These are phyloP conservation scores for Picathartes gymnocephalus DNA, from an alignment of 2,113 vertebrate genomes.

Conservation along the genomic window DNA sequence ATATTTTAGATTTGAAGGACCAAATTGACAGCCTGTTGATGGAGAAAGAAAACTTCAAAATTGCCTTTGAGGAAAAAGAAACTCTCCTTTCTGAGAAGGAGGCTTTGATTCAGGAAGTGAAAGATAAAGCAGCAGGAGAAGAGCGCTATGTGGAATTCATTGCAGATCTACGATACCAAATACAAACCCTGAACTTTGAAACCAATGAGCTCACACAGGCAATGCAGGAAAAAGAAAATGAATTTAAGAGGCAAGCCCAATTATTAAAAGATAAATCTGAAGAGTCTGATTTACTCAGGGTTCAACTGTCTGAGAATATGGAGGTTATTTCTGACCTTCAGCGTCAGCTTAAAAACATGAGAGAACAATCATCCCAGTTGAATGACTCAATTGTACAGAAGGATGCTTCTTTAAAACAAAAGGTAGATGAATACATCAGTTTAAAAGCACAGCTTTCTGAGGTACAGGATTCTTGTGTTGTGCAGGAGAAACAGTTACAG, in stretches of 20 bases:
- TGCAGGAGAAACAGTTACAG: constrained; percentile 64
- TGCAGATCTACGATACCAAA: constrained; percentile 66
- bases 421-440: constrained; percentile 52
- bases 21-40: constrained; percentile 52
- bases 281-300: constrained; percentile 67
- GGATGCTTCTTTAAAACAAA: constrained; percentile 70
- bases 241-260: constrained; percentile 61
- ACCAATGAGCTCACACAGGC: not conserved
- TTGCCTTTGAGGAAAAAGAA: constrained; percentile 65
- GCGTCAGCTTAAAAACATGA: constrained; percentile 47
- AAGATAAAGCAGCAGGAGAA: constrained; percentile 58
- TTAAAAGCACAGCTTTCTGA: constrained; percentile 67
- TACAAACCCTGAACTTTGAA: constrained; percentile 49
- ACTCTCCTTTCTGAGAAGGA: constrained; percentile 68
- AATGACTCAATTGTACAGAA: constrained; percentile 60
- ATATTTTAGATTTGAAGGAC: constrained; percentile 65
- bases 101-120: constrained; percentile 68
- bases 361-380: constrained; percentile 57
- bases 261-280: constrained; percentile 67
- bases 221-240: constrained; percentile 66
- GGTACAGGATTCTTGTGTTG: constrained; percentile 49
- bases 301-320: constrained; percentile 73
- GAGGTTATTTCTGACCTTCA: constrained; percentile 73
- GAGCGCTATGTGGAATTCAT: constrained; percentile 63
- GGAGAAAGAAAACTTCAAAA: constrained; percentile 65